Evolutionary conservation across 2,113 vertebrate genomes (phyloP).

Genomic region (Arvicanthis niloticus): DNA sequence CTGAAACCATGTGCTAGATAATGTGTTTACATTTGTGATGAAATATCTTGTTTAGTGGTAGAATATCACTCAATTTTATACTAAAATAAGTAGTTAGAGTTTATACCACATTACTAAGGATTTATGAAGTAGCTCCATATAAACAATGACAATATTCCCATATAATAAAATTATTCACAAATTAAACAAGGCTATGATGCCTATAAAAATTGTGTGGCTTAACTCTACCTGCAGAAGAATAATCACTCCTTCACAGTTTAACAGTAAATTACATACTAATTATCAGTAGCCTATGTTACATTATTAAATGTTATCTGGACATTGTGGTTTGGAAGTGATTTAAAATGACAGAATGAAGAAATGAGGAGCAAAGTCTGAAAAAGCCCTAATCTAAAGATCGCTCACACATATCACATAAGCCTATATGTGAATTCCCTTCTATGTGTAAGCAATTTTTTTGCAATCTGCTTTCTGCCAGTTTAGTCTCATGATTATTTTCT

Average conservation of each 20-base stretch:
- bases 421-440: conserved; percentile 20
- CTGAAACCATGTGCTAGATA: neutral
- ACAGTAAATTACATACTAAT: conserved; percentile 15
- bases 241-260: conserved; percentile 38
- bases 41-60: neutral
- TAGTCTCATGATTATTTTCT: neutral
- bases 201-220: conserved; percentile 73
- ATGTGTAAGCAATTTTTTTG: neutral
- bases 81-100: conserved; percentile 15
- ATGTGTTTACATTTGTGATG: neutral
- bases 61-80: neutral
- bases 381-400: conserved; percentile 47
- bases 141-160: conserved; percentile 73
- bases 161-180: conserved; percentile 53
- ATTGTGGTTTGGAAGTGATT: conserved; percentile 62
- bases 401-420: neutral
- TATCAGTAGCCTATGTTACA: conserved; percentile 42
- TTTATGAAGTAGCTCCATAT: conserved; percentile 58
- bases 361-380: conserved; percentile 44
- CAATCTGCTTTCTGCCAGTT: neutral
- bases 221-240: conserved; percentile 46
- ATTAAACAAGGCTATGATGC: conserved; percentile 70
- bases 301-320: conserved; percentile 61
- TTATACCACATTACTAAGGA: neutral
- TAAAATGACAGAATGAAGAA: conserved; percentile 71